These are phyloP conservation scores for Lepidurus packardi DNA, from an alignment of 1,140 invertebrate species.

Conservation along the genomic window DNA sequence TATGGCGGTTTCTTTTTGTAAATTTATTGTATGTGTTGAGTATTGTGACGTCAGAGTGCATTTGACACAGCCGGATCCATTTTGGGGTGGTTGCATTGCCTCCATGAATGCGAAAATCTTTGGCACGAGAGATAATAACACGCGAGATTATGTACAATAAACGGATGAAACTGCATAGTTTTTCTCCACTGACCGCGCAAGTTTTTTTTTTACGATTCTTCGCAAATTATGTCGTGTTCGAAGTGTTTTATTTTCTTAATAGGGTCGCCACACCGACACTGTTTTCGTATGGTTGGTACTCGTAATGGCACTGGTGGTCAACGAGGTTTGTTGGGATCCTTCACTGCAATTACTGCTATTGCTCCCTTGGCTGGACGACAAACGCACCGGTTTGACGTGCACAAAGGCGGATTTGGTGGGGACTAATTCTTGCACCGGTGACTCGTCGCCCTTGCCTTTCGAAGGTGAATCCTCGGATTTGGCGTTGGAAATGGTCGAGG, in stretches of 20 bases:
- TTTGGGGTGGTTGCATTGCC: too few species aligned
- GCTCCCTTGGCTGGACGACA: conserved; percentile 3
- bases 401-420: not conserved
- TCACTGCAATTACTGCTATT: not conserved
- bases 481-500: conserved; percentile 4
- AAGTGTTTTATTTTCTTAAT: not conserved
- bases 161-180: not conserved
- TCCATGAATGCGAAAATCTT: not conserved
- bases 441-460: not conserved
- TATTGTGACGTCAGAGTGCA: too few species aligned
- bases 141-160: conserved; percentile 2
- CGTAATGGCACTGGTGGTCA: not conserved
- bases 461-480: conserved; percentile 2
- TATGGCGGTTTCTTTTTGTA: too few species aligned
- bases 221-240: too few species aligned
- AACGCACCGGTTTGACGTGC: conserved; percentile 5
- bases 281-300: not conserved
- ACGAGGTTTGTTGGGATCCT: conserved; percentile 4
- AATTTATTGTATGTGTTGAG: too few species aligned
- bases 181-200: not conserved
- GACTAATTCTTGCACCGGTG: not conserved
- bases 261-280: conserved; percentile 5
- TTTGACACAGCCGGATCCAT: too few species aligned
- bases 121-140: conserved; percentile 9
- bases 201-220: too few species aligned